Percentiles rank a stretch among this genome's conserved stretches.
Conservation (phyloP, 2,113 vertebrate species). For the Dicrurus megarhynchus region DNA sequence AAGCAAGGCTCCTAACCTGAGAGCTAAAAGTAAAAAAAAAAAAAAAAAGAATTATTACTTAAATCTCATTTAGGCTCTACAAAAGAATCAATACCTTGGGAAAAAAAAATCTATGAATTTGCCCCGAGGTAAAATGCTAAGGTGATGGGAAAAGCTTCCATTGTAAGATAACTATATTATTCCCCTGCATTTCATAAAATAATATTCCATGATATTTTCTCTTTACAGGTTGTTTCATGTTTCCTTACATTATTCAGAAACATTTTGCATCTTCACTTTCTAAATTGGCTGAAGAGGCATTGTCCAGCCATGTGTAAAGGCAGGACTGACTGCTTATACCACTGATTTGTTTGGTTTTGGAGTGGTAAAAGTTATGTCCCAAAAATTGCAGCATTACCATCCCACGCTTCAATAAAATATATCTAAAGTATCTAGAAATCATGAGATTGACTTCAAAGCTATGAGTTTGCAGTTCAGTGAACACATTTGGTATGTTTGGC, state of each 20-base stretch:
- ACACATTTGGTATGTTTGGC: neutral
- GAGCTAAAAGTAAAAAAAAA: neutral
- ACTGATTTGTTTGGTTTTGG: neutral
- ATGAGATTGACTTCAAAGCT: neutral
- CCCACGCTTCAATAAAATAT: neutral
- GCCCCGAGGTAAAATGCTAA: slow-evolving; percentile 30
- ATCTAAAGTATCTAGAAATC: neutral
- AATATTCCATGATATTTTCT: neutral
- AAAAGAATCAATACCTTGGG: slow-evolving; percentile 25
- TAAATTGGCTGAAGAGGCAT: neutral
- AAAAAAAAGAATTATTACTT: neutral
- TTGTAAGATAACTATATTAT: neutral
- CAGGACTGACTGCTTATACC: neutral
- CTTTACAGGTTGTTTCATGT: neutral
- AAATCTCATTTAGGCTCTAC: slow-evolving; percentile 29
- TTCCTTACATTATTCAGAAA: neutral
- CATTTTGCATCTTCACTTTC: neutral
- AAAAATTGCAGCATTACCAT: neutral
- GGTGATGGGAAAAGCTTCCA: slow-evolving; percentile 21
- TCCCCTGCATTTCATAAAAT: neutral
- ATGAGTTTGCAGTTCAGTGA: neutral
- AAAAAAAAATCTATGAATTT: slow-evolving; percentile 14
- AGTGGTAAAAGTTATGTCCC: neutral
- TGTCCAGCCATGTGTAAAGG: neutral
- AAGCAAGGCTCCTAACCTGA: neutral